phyloP scores from a whole-genome alignment of 2,888 invertebrate species.

The Apotomis capreana region DNA sequence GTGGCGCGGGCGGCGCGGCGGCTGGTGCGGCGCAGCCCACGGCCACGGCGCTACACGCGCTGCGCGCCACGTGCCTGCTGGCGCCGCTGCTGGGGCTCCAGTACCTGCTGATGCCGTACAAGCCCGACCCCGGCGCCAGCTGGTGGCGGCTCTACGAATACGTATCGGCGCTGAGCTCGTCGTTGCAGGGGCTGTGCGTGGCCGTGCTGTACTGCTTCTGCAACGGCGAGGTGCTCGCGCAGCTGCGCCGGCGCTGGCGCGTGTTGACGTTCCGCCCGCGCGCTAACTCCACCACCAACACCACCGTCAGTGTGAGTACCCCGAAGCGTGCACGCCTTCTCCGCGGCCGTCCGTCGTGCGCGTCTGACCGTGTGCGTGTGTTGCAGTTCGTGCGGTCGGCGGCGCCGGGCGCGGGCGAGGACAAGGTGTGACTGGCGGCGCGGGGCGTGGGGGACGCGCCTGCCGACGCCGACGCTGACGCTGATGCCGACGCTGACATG shows the following conservation, averaged over 20 bases:
- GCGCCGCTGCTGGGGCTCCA: slow-evolving; percentile 96
- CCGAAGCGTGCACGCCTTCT: slow-evolving; percentile 33
- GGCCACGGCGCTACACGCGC: slow-evolving; percentile 89
- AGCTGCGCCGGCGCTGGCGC: slow-evolving; percentile 92
- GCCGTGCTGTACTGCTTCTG: slow-evolving; percentile 96
- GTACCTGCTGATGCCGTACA: slow-evolving; percentile 94
- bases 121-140: slow-evolving; percentile 87
- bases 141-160: slow-evolving; percentile 93
- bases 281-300: slow-evolving; percentile 92
- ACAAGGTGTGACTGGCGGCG: slow-evolving; percentile 91
- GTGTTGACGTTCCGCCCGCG: slow-evolving; percentile 91
- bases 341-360: slow-evolving; percentile 35
- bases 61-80: slow-evolving; percentile 93
- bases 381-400: slow-evolving; percentile 91
- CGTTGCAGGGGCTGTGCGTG: slow-evolving; percentile 96
- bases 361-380: slow-evolving; percentile 49
- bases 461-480: slow-evolving; percentile 41
- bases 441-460: slow-evolving; percentile 57
- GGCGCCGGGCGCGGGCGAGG: slow-evolving; percentile 86
- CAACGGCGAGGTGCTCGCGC: slow-evolving; percentile 96
- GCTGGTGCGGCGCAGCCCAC: slow-evolving; percentile 85
- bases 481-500: slow-evolving; percentile 43
- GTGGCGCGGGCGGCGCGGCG: slow-evolving; percentile 79
- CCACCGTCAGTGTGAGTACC: slow-evolving; percentile 92
- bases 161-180: slow-evolving; percentile 92